phyloP scores from a whole-genome alignment of 2,888 invertebrate genomes.

The Pheosia tremula region DNA sequence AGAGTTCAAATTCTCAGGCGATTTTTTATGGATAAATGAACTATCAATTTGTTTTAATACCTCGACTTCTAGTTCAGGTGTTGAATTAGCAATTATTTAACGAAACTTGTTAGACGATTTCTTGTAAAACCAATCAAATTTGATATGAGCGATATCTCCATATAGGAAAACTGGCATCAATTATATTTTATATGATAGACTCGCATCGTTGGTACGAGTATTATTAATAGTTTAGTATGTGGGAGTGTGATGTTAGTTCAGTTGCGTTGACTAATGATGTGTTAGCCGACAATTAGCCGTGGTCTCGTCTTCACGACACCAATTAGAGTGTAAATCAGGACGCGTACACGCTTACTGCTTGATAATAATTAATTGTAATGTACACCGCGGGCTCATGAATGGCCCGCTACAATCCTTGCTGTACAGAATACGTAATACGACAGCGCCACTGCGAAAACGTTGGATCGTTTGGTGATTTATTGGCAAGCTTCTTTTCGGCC shows the following conservation, averaged over 20 bases:
- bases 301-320: conserved; percentile 40
- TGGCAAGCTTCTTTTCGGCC: conserved; percentile 34
- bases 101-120: conserved; percentile 30
- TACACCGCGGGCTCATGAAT: conserved; percentile 58
- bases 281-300: conserved; percentile 43
- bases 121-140: conserved; percentile 20
- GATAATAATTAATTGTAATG: conserved; percentile 64
- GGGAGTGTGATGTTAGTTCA: conserved; percentile 4
- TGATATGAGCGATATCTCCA: conserved; percentile 18
- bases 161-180: conserved; percentile 15
- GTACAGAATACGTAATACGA: conserved; percentile 55
- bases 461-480: conserved; percentile 48
- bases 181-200: conserved; percentile 16
- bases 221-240: conserved; percentile 3
- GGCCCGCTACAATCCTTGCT: conserved; percentile 54
- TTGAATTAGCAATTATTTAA: conserved; percentile 36
- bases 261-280: conserved; percentile 13
- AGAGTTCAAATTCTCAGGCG: conserved; percentile 54
- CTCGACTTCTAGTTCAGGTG: conserved; percentile 42
- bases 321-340: conserved; percentile 59
- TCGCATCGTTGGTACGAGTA: conserved; percentile 10
- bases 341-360: conserved; percentile 45
- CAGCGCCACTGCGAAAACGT: conserved; percentile 23
- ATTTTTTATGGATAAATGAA: conserved; percentile 55
- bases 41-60: conserved; percentile 55